Base-by-base conservation (phyloP, 1,140 invertebrate species). In the Coelopa frigida region DNA sequence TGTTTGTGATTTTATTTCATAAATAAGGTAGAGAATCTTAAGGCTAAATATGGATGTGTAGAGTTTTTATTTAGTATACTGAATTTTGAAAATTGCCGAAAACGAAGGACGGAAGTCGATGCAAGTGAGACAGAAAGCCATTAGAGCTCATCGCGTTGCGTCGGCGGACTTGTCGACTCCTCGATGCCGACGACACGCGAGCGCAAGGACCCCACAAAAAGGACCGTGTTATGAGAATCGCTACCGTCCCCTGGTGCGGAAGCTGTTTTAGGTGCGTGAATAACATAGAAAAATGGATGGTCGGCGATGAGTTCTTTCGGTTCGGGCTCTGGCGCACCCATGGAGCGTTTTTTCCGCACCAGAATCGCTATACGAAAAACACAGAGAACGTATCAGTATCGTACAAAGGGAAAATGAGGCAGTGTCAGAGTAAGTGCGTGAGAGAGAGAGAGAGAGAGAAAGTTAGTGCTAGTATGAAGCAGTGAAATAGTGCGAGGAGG, bases 241-340 rank as follows among this genome's bases (percentile, higher is more conserved):
- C 20, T 42, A 17, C 20, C 1, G 14, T 22, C 33, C 26, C 31
- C 10, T 20, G 11, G 4, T 32, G 41, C 6, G 15, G 20, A 31
- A 21, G 14, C 32, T 22, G 29, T 21, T 15, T 21, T 20, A 32
- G 38, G 24, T 36, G 26, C 49, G 44, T 66, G 55, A 20, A 66
- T 48, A 39, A 46, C 26, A 61, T 59, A 66, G 45, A 54, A 52
- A 51, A 62, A 66, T 58, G 58, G 62, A 61, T 61, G 62, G 54
- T 66, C 59, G 43, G 53, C 56, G 22, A 45, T 49, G 49, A 66
- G 62, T 33, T 57, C 47, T 42, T 50, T 40, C 5, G 53, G 54
- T 37, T 55, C 51, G 8, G 26, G 24, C 17, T 44, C 26, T 5
- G 37, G 26, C 12, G 27, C 11, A 29, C 49, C n/a, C 18, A n/a